phyloP scores from a whole-genome alignment of 2,113 vertebrate genomes.

The Trogon melanurus region DNA sequence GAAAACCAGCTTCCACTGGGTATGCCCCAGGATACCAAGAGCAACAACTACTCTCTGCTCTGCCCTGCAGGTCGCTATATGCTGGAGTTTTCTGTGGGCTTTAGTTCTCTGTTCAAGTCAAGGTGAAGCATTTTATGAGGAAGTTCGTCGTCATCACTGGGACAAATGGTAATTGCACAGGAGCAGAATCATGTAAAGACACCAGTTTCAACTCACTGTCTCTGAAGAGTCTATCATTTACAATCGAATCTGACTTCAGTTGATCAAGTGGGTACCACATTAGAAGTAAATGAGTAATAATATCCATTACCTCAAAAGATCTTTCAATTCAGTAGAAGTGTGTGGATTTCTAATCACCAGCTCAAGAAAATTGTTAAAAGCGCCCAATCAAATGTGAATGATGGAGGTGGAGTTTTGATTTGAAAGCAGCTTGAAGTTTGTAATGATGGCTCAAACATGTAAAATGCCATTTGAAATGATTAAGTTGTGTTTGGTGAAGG shows the following conservation, averaged over 20 bases:
- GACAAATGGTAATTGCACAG: not conserved
- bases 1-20: not conserved
- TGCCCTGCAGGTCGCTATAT: not conserved
- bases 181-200: not conserved
- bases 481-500: not conserved
- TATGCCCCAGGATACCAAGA: not conserved
- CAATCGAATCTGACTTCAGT: not conserved
- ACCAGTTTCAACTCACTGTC: not conserved
- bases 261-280: not conserved
- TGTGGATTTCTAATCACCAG: not conserved
- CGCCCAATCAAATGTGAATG: not conserved
- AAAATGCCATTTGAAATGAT: constrained; percentile 32
- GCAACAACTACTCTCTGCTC: not conserved
- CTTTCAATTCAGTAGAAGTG: not conserved
- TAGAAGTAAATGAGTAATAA: not conserved
- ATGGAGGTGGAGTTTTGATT: not conserved
- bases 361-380: constrained; percentile 9
- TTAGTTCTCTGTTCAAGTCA: not conserved
- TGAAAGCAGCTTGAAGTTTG: constrained; percentile 5
- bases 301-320: not conserved
- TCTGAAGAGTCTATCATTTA: not conserved
- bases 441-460: not conserved
- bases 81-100: not conserved
- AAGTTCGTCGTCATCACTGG: not conserved
- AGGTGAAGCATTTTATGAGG: not conserved